Evolutionary conservation across 2,113 vertebrate genomes (phyloP).

Genomic region (Indri indri): DNA sequence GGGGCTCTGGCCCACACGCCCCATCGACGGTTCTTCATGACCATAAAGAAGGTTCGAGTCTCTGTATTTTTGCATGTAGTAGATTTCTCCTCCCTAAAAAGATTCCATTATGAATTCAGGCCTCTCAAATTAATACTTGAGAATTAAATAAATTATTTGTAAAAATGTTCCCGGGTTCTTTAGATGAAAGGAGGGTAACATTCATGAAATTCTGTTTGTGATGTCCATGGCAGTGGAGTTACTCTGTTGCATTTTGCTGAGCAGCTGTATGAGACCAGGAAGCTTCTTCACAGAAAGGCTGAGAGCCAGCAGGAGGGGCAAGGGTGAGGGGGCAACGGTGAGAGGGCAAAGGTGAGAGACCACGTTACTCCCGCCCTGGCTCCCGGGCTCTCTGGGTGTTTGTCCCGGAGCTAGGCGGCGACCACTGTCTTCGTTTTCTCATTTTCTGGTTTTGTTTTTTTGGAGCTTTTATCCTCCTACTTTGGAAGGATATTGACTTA

Average conservation of each 20-base stretch:
- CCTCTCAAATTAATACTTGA: neutral
- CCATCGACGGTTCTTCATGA: neutral
- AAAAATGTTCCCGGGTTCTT: neutral
- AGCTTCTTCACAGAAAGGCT: neutral
- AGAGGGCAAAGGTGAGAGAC: neutral
- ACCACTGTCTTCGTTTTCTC: neutral
- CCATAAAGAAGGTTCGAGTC: neutral
- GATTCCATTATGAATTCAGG: neutral
- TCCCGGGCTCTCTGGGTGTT: neutral
- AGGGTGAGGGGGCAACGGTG: too few species aligned
- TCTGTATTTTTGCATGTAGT: neutral
- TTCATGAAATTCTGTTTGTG: neutral
- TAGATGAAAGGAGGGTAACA: neutral
- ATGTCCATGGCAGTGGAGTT: neutral
- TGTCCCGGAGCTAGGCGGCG: fast-evolving
- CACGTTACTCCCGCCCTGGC: fast-evolving
- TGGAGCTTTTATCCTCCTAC: neutral
- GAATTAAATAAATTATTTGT: conserved; percentile 21
- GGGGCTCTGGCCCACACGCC: neutral
- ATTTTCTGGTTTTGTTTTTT: neutral
- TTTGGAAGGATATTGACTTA: neutral
- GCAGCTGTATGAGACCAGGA: too few species aligned
- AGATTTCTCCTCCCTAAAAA: neutral
- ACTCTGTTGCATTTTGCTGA: neutral
- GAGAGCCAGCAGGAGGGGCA: neutral